These are phyloP conservation scores for Meloe dianella DNA, from an alignment of 2,888 invertebrate genomes.

Conservation along the genomic window DNA sequence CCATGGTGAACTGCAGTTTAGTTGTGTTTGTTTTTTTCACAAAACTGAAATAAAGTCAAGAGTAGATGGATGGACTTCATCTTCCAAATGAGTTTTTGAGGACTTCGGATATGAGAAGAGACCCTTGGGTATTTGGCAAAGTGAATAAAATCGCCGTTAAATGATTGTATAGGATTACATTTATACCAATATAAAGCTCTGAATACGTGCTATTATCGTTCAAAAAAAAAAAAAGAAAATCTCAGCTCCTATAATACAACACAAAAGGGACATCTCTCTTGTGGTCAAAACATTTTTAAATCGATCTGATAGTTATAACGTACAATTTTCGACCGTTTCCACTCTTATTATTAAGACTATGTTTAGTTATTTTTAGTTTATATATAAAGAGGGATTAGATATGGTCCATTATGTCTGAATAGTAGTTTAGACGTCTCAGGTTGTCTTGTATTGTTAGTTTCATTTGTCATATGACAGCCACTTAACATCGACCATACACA, in stretches of 20 bases:
- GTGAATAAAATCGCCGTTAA: slow-evolving; percentile 47
- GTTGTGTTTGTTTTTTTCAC: too few relatives aligned
- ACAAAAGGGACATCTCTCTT: slow-evolving; percentile 50
- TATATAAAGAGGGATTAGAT: slow-evolving; percentile 40
- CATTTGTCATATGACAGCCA: slow-evolving; percentile 54
- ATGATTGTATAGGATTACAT: slow-evolving; percentile 54
- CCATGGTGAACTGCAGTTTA: too few relatives aligned
- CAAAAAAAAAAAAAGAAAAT: slow-evolving; percentile 40
- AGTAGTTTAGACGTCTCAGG: slow-evolving; percentile 50
- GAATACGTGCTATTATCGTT: slow-evolving; percentile 55
- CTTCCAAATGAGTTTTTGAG: too few relatives aligned
- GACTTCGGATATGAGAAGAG: too few relatives aligned
- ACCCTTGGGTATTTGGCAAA: slow-evolving; percentile 32
- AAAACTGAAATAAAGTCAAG: too few relatives aligned
- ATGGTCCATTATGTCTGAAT: slow-evolving; percentile 53
- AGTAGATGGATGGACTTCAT: too few relatives aligned
- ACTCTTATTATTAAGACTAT: slow-evolving; percentile 34
- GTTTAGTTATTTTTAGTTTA: slow-evolving; percentile 12
- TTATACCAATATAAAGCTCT: slow-evolving; percentile 53
- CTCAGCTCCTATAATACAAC: slow-evolving; percentile 45
- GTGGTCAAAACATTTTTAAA: slow-evolving; percentile 59
- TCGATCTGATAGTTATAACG: slow-evolving; percentile 47
- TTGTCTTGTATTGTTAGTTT: slow-evolving; percentile 49
- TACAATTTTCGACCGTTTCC: slow-evolving; percentile 41
- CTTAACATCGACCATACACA: slow-evolving; percentile 52